Percentiles rank a stretch among this genome's conserved stretches.
Evolutionary conservation across 2,113 vertebrate species (phyloP).

Genomic region (Turnix velox): DNA sequence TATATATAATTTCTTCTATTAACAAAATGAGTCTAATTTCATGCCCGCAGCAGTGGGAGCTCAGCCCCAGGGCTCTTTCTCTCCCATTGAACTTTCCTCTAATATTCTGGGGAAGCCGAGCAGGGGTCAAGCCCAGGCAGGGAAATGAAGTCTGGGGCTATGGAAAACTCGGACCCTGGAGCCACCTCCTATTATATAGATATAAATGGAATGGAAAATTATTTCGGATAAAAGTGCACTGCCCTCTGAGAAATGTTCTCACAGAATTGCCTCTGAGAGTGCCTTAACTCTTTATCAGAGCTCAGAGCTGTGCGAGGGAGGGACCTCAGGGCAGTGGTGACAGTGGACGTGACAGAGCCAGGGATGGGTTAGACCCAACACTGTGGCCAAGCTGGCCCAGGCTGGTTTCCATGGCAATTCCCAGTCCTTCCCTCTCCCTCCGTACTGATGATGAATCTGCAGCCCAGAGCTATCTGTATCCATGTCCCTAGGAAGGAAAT

Average conservation of each 20-base stretch:
- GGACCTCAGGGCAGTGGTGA: neutral
- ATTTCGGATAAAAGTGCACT: conserved; percentile 64
- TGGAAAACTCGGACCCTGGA: conserved; percentile 69
- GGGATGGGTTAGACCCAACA: accelerated
- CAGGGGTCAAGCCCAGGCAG: conserved; percentile 51
- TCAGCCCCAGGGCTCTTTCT: neutral
- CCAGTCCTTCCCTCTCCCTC: neutral
- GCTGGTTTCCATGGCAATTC: neutral
- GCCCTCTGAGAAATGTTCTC: conserved; percentile 72
- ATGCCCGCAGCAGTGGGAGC: neutral
- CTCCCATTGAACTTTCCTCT: conserved; percentile 19
- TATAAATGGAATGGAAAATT: conserved; percentile 78
- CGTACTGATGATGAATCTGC: accelerated
- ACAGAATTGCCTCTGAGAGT: conserved; percentile 46
- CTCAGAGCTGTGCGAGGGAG: neutral
- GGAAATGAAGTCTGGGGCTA: conserved; percentile 51
- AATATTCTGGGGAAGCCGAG: conserved; percentile 49
- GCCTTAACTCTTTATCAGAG: conserved; percentile 47
- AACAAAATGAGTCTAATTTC: neutral
- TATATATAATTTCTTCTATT: neutral
- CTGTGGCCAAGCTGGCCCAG: accelerated
- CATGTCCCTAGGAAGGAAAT: accelerated
- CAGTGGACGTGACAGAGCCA: neutral
- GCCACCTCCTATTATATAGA: conserved; percentile 70
- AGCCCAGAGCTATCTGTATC: neutral